Percentiles rank a stretch among this genome's conserved stretches.
phyloP scores from a whole-genome alignment of 2,797 vertebrate species.

The Cichlasoma orientale region DNA sequence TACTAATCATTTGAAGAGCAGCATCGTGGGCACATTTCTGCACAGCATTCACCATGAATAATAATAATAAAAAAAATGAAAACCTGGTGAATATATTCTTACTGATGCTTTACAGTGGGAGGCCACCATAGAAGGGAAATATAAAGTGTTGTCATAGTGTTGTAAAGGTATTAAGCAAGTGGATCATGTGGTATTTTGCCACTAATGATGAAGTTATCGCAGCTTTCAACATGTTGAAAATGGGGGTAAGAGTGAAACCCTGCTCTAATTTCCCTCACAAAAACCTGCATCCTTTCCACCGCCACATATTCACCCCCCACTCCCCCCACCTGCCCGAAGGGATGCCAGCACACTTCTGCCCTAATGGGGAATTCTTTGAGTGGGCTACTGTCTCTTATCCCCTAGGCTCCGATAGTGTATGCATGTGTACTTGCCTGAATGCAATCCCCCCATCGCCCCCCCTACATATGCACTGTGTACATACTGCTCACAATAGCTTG shows the following conservation, averaged over 20 bases:
- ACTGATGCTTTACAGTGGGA: neutral
- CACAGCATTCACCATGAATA: neutral
- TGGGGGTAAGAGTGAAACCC: conserved; percentile 42
- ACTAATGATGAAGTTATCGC: conserved; percentile 5
- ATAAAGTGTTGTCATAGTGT: neutral
- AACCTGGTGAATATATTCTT: neutral
- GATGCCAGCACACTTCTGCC: conserved; percentile 62
- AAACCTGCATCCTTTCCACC: conserved; percentile 59
- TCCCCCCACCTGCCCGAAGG: conserved; percentile 30
- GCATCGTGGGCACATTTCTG: neutral
- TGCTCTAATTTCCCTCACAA: conserved; percentile 56
- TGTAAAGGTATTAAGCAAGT: conserved; percentile 1
- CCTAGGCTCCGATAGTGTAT: conserved; percentile 50
- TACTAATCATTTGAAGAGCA: conserved; percentile 28
- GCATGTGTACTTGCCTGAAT: conserved; percentile 7
- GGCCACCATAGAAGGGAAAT: neutral
- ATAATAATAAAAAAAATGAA: conserved; percentile 21
- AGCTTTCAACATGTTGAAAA: neutral
- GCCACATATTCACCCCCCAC: conserved; percentile 44
- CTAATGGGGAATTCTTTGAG: conserved; percentile 78
- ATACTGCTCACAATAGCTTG: conserved; percentile 62
- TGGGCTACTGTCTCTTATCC: conserved; percentile 67
- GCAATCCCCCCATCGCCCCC: conserved; percentile 15
- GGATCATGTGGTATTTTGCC: conserved; percentile 8
- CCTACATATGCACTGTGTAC: conserved; percentile 55